Conservation (phyloP, 2,797 vertebrate genomes). For the Sebastiscus albofasciatus region DNA sequence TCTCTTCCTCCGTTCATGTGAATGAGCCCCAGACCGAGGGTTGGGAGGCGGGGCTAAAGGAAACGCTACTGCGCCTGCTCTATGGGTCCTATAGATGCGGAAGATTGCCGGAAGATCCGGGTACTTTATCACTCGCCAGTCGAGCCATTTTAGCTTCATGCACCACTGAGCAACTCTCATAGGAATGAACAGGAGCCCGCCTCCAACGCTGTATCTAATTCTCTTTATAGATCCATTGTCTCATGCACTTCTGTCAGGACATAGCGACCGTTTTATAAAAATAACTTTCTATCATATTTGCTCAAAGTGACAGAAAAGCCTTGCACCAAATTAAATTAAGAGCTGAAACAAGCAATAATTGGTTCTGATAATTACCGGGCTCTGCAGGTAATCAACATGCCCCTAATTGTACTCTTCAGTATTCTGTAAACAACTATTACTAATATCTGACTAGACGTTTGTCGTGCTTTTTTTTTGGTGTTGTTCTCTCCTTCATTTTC, state of each 20-base stretch:
- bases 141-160: too few relatives aligned
- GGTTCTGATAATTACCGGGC: conserved; percentile 2
- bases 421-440: conserved; percentile 18
- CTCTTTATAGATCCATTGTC: not conserved
- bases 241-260: not conserved
- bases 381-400: conserved; percentile 21
- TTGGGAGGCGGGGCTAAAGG: too few relatives aligned
- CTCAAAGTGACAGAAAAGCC: not conserved
- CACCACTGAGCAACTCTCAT: not conserved
- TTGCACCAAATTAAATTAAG: conserved; percentile 17
- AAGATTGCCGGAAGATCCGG: too few relatives aligned
- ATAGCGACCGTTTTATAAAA: not conserved
- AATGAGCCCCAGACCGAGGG: too few relatives aligned
- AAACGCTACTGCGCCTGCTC: too few relatives aligned
- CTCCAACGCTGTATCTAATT: too few relatives aligned
- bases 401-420: not conserved
- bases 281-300: not conserved
- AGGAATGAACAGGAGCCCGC: too few relatives aligned
- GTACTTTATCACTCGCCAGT: too few relatives aligned
- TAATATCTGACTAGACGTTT: not conserved
- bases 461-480: not conserved
- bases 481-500: too few relatives aligned
- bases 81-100: too few relatives aligned
- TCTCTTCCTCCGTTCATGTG: too few relatives aligned
- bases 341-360: conserved; percentile 13